Conservation (phyloP, 37 sponge, comb jelly and placozoan species). For the Theonella swinhoei region DNA sequence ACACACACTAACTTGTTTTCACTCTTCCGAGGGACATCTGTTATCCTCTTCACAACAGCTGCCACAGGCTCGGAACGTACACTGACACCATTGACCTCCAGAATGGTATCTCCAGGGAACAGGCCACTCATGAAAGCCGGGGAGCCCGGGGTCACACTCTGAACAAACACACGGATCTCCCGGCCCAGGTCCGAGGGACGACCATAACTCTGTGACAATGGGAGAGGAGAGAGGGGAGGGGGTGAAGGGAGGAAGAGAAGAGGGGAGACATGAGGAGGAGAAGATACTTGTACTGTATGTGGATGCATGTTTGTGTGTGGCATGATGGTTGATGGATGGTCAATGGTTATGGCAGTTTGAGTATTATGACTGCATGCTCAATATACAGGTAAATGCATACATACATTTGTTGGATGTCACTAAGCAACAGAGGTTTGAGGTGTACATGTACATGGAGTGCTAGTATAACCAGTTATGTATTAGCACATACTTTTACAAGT, state of each 20-base stretch:
- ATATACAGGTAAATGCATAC: background rate
- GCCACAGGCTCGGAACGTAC: constrained; percentile 49
- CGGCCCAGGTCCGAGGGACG: constrained; percentile 22
- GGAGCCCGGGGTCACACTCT: constrained; percentile 54
- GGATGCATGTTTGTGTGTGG: no score
- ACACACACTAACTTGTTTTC: constrained; percentile 21
- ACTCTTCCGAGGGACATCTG: background rate
- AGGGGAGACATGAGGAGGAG: background rate
- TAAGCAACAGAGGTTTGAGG: no score
- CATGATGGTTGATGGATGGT: no score
- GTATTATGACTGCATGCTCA: no score
- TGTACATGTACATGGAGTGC: no score
- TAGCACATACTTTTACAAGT: no score
- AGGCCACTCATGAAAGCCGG: constrained; percentile 68
- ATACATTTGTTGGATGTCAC: no score
- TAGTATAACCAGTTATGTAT: no score
- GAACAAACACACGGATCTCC: constrained; percentile 57
- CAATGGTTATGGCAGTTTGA: no score
- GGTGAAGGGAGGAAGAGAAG: background rate
- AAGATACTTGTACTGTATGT: background rate
- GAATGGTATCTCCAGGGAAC: constrained; percentile 65
- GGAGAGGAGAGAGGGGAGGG: background rate
- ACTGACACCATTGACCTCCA: constrained; percentile 44
- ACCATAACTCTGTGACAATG: constrained; percentile 45
- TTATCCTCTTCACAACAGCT: constrained; percentile 33